Percentiles rank a stretch among this genome's conserved stretches.
These are phyloP conservation scores for Hypsopygia costalis DNA, from an alignment of 2,888 invertebrate genomes.

Conservation along the genomic window DNA sequence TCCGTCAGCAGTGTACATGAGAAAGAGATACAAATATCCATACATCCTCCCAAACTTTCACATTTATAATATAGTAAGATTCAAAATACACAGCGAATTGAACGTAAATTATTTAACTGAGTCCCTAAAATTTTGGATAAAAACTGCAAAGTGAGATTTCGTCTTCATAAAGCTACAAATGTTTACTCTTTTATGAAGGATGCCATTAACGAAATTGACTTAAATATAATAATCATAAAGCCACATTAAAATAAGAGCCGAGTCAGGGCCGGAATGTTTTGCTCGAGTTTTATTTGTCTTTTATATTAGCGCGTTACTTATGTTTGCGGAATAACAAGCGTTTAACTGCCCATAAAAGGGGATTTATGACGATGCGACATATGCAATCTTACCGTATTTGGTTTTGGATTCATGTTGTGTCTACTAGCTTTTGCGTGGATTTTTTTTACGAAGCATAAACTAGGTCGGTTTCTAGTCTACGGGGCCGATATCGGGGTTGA, in stretches of 20 bases:
- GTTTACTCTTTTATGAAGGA: constrained; percentile 1
- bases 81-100: too few species aligned
- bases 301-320: constrained; percentile 11
- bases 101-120: too few species aligned
- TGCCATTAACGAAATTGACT: constrained; percentile 5
- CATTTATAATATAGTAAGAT: too few species aligned
- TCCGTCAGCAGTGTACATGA: too few species aligned
- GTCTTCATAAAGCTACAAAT: too few species aligned
- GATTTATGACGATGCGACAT: constrained; percentile 56
- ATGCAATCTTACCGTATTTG: constrained; percentile 44
- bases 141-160: too few species aligned
- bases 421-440: neutral
- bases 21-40: too few species aligned
- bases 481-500: too few species aligned
- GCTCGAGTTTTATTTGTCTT: constrained; percentile 10
- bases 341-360: constrained; percentile 66
- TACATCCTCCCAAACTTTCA: too few species aligned
- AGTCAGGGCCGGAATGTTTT: constrained; percentile 6
- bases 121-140: too few species aligned
- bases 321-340: constrained; percentile 54
- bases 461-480: too few species aligned
- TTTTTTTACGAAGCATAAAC: too few species aligned
- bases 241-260: constrained; percentile 6
- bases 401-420: constrained; percentile 15
- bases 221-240: constrained; percentile 10